phyloP scores from a whole-genome alignment of 2,888 invertebrate genomes.

The Lycaena phlaeas region DNA sequence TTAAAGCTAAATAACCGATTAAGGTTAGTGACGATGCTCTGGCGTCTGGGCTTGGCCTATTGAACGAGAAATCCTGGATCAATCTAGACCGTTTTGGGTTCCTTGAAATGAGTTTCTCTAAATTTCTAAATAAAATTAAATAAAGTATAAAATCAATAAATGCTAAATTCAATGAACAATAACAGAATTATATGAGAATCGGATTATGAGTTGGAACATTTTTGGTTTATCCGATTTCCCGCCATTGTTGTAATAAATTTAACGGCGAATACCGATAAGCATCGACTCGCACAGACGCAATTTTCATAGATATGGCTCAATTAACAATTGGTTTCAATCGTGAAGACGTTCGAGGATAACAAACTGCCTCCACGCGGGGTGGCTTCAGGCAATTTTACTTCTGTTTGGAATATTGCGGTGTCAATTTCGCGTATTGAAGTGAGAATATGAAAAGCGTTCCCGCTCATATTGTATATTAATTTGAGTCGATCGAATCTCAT shows the following conservation, averaged over 20 bases:
- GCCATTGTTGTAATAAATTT: slow-evolving; percentile 57
- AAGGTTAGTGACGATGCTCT: no score
- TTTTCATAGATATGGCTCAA: slow-evolving; percentile 73
- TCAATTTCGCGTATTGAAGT: slow-evolving; percentile 72
- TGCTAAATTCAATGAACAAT: not conserved
- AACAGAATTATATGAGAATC: not conserved
- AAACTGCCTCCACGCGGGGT: slow-evolving; percentile 54
- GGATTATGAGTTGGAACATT: slow-evolving; percentile 2
- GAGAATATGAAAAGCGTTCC: slow-evolving; percentile 51
- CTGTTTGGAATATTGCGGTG: slow-evolving; percentile 72
- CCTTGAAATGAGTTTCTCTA: no score
- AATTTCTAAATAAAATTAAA: no score
- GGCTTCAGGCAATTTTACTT: slow-evolving; percentile 66
- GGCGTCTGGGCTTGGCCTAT: no score
- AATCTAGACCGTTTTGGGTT: no score
- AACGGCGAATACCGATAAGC: slow-evolving; percentile 66
- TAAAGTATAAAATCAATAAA: no score
- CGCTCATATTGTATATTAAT: slow-evolving; percentile 53
- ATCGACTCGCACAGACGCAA: slow-evolving; percentile 62
- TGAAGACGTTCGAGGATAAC: slow-evolving; percentile 67
- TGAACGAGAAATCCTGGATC: no score
- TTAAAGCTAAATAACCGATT: no score
- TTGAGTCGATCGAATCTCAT: slow-evolving; percentile 37
- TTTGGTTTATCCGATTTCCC: slow-evolving; percentile 29
- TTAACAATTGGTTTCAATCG: slow-evolving; percentile 73